Evolutionary conservation across 2,888 invertebrate species (phyloP).

Genomic region (Dryomyza anilis): DNA sequence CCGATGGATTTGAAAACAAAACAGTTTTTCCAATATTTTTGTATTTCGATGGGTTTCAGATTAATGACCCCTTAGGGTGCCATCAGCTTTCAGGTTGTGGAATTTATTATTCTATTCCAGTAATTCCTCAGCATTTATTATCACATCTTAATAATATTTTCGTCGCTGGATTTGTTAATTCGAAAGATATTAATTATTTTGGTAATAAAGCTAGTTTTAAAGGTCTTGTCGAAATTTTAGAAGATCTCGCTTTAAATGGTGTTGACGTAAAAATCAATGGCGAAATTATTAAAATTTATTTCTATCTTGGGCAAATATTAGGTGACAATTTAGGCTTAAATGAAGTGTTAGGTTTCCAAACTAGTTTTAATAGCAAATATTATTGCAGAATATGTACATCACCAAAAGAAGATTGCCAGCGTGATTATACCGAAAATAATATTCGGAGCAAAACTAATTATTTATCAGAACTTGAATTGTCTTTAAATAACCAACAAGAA

Average conservation of each 20-base stretch:
- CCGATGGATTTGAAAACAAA: conserved; percentile 14
- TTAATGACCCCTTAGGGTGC: conserved; percentile 30
- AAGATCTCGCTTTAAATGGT: conserved; percentile 28
- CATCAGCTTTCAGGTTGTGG: conserved; percentile 30
- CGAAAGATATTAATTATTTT: conserved; percentile 20
- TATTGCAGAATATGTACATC: conserved; percentile 33
- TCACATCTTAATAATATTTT: conserved; percentile 27
- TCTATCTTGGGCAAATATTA: conserved; percentile 32
- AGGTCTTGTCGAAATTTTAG: background rate
- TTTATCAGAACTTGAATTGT: conserved; percentile 19
- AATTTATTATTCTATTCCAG: conserved; percentile 33
- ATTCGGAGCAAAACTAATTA: conserved; percentile 27
- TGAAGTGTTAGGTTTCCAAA: conserved; percentile 33
- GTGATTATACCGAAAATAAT: conserved; percentile 18
- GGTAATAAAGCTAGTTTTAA: conserved; percentile 13
- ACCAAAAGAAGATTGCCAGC: conserved; percentile 33
- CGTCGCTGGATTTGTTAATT: conserved; percentile 28
- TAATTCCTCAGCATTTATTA: conserved; percentile 27
- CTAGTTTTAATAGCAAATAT: conserved; percentile 28
- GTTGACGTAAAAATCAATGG: background rate
- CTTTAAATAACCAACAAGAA: background rate
- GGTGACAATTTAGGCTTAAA: conserved; percentile 35
- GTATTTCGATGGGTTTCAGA: conserved; percentile 34
- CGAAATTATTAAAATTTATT: conserved; percentile 5
- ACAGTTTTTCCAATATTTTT: conserved; percentile 31